Conservation (phyloP, 1,140 invertebrate genomes). For the Pollicipes pollicipes region DNA sequence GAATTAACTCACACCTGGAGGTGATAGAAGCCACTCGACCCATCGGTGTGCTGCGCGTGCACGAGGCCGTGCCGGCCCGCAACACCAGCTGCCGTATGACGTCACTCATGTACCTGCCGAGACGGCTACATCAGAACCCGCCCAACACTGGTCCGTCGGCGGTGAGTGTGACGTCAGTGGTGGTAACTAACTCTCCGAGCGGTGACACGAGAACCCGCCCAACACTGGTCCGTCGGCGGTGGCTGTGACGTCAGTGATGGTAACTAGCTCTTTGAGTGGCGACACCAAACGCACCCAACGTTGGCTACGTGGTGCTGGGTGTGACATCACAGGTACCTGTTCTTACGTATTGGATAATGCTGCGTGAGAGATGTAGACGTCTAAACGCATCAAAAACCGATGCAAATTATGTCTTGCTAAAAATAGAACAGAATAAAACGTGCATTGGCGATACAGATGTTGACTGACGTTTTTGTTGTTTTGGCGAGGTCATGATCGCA, state of each 20-base stretch:
- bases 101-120: conserved; percentile 21
- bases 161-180: conserved; percentile 13
- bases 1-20: conserved; percentile 23
- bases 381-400: too few species aligned
- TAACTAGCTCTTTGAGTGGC: too few species aligned
- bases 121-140: conserved; percentile 21
- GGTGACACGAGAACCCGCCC: conserved; percentile 22
- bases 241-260: conserved; percentile 6
- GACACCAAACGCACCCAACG: background rate
- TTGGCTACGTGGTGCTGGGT: background rate
- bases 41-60: conserved; percentile 21
- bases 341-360: too few species aligned
- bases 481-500: too few species aligned
- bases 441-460: too few species aligned
- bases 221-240: conserved; percentile 20
- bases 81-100: conserved; percentile 20
- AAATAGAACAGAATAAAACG: too few species aligned
- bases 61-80: conserved; percentile 11
- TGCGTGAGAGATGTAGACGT: too few species aligned
- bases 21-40: conserved; percentile 23
- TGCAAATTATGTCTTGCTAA: too few species aligned
- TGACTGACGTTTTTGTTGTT: too few species aligned
- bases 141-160: conserved; percentile 20
- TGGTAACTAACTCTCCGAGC: background rate
- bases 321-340: background rate